Evolutionary conservation across 2,113 vertebrate species (phyloP).

Genomic region (Aviceda subcristata): DNA sequence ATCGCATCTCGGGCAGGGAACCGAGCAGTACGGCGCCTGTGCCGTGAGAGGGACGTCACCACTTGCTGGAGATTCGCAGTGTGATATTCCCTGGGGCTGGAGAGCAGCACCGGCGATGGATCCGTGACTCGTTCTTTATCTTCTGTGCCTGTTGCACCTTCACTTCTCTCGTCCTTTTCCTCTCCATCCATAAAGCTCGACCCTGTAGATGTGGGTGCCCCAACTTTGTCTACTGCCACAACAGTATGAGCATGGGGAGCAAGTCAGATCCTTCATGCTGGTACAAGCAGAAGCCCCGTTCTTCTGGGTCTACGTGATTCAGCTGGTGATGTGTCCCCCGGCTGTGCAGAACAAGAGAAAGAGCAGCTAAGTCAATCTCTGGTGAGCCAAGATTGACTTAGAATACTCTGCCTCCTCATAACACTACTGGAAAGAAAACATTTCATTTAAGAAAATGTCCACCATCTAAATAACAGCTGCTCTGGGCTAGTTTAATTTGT

Average conservation of each 20-base stretch:
- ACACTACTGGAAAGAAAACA: neutral
- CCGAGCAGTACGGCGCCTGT: neutral
- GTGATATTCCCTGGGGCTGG: neutral
- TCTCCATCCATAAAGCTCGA: neutral
- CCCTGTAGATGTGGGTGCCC: neutral
- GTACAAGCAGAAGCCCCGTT: neutral
- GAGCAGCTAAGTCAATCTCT: neutral
- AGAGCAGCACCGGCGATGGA: neutral
- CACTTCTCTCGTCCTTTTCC: neutral
- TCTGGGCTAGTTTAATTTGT: neutral
- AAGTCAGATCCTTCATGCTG: neutral
- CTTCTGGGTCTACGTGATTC: neutral
- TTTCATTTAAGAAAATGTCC: neutral
- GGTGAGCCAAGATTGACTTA: neutral
- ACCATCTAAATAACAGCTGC: neutral
- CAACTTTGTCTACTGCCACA: neutral
- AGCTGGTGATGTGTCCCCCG: neutral
- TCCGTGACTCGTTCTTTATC: accelerated
- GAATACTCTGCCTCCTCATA: neutral
- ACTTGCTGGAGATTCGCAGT: neutral
- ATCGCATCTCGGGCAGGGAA: neutral
- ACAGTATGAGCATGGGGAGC: neutral
- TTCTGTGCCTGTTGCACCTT: neutral
- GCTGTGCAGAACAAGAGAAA: neutral
- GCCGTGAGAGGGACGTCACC: neutral